Conservation (phyloP, 2,888 invertebrate genomes). For the Nemoura dubitans region DNA sequence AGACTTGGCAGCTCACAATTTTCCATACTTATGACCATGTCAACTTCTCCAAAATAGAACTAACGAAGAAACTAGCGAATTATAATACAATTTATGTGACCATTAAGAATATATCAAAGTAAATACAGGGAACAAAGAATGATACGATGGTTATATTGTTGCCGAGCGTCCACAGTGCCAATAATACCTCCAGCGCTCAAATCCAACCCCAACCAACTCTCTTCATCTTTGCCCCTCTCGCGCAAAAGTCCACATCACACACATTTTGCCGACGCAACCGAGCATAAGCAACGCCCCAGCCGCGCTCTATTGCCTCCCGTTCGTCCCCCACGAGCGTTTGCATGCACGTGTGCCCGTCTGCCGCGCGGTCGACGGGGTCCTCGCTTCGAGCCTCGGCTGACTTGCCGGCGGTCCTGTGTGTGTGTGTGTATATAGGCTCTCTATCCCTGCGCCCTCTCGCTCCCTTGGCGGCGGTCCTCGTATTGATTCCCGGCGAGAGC, state of each 20-base stretch:
- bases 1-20: no score
- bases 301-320: conserved; percentile 28
- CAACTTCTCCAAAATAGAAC: no score
- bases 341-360: neutral
- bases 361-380: neutral
- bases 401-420: neutral
- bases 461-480: conserved; percentile 41
- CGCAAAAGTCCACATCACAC: neutral
- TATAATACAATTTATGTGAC: no score
- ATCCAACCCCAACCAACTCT: no score
- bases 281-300: conserved; percentile 33
- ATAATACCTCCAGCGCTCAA: no score
- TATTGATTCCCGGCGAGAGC: conserved; percentile 49
- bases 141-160: no score
- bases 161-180: no score
- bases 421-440: neutral
- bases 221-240: no score
- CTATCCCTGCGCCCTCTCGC: conserved; percentile 25
- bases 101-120: no score
- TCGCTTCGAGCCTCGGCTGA: conserved; percentile 19
- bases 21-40: no score
- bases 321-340: neutral
- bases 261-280: conserved; percentile 15
- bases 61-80: no score
- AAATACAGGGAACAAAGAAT: no score